Base-by-base conservation (phyloP, 2,797 vertebrate genomes). In the Epinephelus malabaricus region DNA sequence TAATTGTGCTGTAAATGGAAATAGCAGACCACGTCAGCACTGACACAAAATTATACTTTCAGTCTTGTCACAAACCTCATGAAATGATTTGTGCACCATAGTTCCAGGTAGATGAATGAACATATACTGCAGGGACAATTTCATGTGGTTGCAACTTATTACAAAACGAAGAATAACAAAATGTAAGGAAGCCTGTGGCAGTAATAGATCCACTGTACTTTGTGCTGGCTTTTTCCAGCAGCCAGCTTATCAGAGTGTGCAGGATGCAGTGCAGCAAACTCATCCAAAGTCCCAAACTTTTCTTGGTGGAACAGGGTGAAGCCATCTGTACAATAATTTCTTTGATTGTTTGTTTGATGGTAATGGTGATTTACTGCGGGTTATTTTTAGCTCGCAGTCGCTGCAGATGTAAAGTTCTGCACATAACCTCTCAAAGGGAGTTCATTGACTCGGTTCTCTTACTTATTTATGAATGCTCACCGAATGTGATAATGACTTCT, bases 401-500 rank as follows among this genome's bases (percentile, higher is more conserved):
- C 34, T 59, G 15, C 46, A 79, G 23, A 82, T 76, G 4, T 69
- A 45, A 56, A 73, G 67, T 64, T 34, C 5, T 9, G 14, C 34
- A 50, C 15, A 73, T 65, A 78, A 81, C 60, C 46, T 66, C 5
- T 50, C 6, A 23, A 78, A 54, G 8, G 14, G 51, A n/a, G 40
- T 65, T 75, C 4, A 70, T 55, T 76, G 50, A 67, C 49, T 69
- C 49, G 14, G 4, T 15, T 76, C 12, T 69, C 60, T 55, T 14
- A 82, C 25, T 73, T 70, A 80, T 80, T 83, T 23, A 79, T 66
- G 47, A 63, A 77, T 38, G 19, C 63, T 73, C 21, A 49, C 49
- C 73, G 19, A 70, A 72, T 82, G 76, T 63, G 67, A 76, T 54
- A 80, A 81, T 69, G n/a, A 63, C 54, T 76, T 66, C 30, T 27